phyloP scores from a whole-genome alignment of 1,140 invertebrate genomes.

The Cherax destructor region DNA sequence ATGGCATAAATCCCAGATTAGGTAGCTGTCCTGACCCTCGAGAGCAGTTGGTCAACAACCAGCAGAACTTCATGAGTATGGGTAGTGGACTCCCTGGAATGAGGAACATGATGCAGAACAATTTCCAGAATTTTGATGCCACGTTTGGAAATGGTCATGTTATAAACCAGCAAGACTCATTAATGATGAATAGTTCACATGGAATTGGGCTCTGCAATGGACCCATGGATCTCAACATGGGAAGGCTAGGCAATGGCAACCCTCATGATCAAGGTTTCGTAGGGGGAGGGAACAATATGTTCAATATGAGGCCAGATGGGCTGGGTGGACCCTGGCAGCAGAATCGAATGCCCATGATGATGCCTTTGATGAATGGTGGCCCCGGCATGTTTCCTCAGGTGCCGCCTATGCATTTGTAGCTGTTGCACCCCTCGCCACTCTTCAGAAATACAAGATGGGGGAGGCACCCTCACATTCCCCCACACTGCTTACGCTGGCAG shows the following conservation, averaged over 20 bases:
- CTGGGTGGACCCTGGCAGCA: slow-evolving; percentile 8
- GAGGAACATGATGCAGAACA: not conserved
- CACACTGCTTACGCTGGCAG: not conserved
- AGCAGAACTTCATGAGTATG: not conserved
- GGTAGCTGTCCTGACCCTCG: not conserved
- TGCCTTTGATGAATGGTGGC: slow-evolving; percentile 26
- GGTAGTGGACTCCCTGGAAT: not conserved
- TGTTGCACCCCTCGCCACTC: not conserved
- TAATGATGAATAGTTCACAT: not conserved
- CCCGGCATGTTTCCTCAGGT: slow-evolving; percentile 32
- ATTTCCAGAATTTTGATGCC: not conserved
- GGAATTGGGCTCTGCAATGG: slow-evolving; percentile 16
- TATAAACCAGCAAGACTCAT: slow-evolving; percentile 16
- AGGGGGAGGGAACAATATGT: not conserved
- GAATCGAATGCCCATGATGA: slow-evolving; percentile 40
- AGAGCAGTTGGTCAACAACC: not conserved
- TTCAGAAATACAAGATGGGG: too few species aligned
- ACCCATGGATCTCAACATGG: not conserved
- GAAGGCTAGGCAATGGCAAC: not conserved
- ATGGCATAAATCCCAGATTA: slow-evolving; percentile 4
- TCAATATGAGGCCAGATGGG: not conserved
- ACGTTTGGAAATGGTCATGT: not conserved
- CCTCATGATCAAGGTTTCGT: not conserved
- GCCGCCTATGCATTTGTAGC: slow-evolving; percentile 57
- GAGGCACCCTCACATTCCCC: too few species aligned